Conservation (phyloP, 2,113 vertebrate genomes). For the Micronycteris hirsuta region DNA sequence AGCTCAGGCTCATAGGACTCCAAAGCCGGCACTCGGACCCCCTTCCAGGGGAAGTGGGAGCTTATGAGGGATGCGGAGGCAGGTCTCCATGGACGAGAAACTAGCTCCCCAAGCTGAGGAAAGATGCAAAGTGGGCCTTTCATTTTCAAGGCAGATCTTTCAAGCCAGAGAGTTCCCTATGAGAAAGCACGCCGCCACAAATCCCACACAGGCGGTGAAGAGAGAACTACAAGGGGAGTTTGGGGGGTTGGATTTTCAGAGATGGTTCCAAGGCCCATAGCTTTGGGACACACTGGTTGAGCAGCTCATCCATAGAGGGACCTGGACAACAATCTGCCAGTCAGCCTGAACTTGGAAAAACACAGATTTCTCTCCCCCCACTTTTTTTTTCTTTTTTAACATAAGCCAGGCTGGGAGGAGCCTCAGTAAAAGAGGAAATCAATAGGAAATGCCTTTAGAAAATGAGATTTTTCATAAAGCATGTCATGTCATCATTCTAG, state of each 20-base stretch:
- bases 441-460: slow-evolving; percentile 71
- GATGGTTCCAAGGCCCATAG: neutral
- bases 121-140: neutral
- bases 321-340: neutral
- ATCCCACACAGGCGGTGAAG: neutral
- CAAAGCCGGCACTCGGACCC: neutral
- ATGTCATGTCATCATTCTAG: slow-evolving; percentile 45
- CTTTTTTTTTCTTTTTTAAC: neutral
- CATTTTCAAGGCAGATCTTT: neutral
- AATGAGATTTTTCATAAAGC: slow-evolving; percentile 55
- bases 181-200: neutral
- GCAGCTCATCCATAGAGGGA: neutral
- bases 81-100: neutral
- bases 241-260: neutral
- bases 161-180: neutral
- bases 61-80: rapidly evolving
- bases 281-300: neutral
- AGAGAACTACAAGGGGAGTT: neutral
- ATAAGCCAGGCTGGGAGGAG: slow-evolving; percentile 5
- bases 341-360: neutral
- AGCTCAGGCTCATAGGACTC: neutral
- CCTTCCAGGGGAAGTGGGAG: neutral
- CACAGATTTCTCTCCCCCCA: neutral
- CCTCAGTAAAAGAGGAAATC: slow-evolving; percentile 62
- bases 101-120: neutral